These are phyloP conservation scores for Rattus rattus DNA, from an alignment of 2,113 vertebrate genomes.

Conservation along the genomic window DNA sequence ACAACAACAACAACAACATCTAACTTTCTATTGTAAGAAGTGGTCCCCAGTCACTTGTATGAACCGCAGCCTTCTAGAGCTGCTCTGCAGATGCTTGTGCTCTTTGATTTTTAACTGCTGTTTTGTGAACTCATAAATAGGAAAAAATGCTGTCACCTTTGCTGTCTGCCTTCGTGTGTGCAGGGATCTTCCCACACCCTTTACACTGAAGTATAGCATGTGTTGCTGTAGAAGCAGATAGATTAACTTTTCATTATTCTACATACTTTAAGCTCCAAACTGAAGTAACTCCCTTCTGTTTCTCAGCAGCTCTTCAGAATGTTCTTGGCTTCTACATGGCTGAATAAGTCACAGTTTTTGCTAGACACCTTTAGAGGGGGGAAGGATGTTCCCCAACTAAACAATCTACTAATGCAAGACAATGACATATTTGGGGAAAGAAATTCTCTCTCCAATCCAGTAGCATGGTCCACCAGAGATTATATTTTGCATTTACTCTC, in stretches of 20 bases:
- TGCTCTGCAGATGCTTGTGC: background rate
- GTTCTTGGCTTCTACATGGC: background rate
- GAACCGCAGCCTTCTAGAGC: background rate
- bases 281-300: background rate
- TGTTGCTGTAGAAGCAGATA: background rate
- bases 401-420: background rate
- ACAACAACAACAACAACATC: background rate
- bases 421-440: slow-evolving; percentile 35
- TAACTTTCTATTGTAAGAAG: background rate
- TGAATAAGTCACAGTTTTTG: background rate
- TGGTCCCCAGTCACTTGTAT: background rate
- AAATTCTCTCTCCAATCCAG: background rate
- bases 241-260: background rate
- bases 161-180: background rate
- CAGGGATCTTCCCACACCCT: background rate
- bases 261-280: background rate
- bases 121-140: background rate
- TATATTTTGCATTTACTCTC: background rate
- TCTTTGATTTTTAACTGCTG: background rate
- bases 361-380: background rate
- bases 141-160: background rate
- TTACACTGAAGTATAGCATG: background rate
- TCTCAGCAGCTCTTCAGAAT: background rate
- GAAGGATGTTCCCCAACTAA: background rate
- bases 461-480: background rate